Conservation (phyloP, 2,797 vertebrate species). For the Pitangus sulphuratus region DNA sequence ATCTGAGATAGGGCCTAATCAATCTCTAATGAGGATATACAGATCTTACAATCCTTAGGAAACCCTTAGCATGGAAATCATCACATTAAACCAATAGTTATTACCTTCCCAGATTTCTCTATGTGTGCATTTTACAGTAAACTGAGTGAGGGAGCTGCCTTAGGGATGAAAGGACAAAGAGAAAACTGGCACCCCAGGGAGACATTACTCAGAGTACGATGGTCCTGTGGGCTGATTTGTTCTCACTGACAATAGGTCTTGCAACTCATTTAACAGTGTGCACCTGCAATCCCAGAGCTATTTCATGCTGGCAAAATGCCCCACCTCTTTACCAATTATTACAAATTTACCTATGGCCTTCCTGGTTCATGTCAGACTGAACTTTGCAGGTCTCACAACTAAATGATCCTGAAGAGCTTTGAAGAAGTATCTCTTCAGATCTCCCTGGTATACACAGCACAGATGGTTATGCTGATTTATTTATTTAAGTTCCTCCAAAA, state of each 20-base stretch:
- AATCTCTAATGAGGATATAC: neutral
- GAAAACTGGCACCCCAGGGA: neutral
- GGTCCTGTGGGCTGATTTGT: neutral
- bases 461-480: constrained; percentile 8
- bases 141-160: neutral
- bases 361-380: neutral
- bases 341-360: neutral
- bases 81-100: neutral
- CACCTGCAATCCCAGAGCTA: neutral
- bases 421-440: neutral
- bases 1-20: neutral
- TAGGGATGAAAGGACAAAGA: neutral
- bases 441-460: neutral
- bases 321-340: neutral
- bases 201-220: neutral
- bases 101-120: neutral
- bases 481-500: constrained; percentile 16
- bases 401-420: neutral
- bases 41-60: neutral
- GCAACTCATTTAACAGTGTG: neutral
- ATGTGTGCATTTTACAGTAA: neutral
- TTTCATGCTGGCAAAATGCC: neutral
- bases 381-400: neutral
- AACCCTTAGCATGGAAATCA: neutral
- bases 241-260: neutral